Evolutionary conservation across 2,797 vertebrate genomes (phyloP), one percentile per base, ranked within the genome.

Genomic region (Hephaestus fuliginosus): DNA sequence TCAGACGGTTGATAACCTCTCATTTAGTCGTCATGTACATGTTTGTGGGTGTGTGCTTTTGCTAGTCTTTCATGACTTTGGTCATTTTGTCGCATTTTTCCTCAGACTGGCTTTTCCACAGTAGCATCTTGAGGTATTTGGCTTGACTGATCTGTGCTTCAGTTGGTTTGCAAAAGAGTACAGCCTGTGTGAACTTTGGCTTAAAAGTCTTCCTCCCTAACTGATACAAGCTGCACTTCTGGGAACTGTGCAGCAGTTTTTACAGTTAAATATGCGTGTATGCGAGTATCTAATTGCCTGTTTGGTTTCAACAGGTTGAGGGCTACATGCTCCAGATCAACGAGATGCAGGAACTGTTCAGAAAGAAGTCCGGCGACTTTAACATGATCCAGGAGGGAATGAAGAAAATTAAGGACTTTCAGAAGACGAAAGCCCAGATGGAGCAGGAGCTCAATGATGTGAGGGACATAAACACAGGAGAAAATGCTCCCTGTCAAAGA

Each of bases 361-460:
- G 79, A 48, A 91, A 95, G 91, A 96, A 93, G 85, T 92, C 93
- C 2, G 80, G 78, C 52, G 96, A 98, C 82, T 96, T 97, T 63
- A 88, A 92, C 52, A 90, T 94, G 88, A 96, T 97, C 82, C 94
- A 96, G 58, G 91, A 93, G 39, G 96, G 96, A 75, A 84, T 96
- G 78, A 96, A 87, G 87, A 94, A 87, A 81, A 94, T 96, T 67
- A 92, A 94, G 70, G 96, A 95, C 70, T 97, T 97, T 82, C 85
- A 87, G 64, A 94, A 77, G 80, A 95, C 82, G 85, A 97, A 97
- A 91, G 85, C 89, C 25, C 89, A 95, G 74, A 92, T 97, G 95
- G 96, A 98, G 76, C 95, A 96, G 87, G 96, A 98, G 82, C 92
- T 98, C 51, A 90, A 88, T 17, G 92, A 96, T 58, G 96, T 95